Conservation (phyloP, 1,140 invertebrate genomes). For the Halyomorpha halys region DNA sequence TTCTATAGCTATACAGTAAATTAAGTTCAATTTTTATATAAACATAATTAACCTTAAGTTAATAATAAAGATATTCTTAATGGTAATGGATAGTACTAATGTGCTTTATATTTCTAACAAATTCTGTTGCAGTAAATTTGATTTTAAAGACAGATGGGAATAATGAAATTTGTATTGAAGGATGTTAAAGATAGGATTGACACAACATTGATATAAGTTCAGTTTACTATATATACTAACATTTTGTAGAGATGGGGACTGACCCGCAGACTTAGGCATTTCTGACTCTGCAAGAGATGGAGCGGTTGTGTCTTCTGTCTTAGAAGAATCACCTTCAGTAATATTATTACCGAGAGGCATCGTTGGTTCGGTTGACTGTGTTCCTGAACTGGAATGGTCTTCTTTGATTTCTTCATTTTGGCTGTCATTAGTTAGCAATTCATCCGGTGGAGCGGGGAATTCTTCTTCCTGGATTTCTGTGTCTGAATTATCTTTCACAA, state of each 20-base stretch:
- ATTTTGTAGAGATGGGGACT: not conserved
- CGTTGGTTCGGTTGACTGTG: slow-evolving; percentile 9
- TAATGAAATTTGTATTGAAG: no score
- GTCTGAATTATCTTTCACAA: not conserved
- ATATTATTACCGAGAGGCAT: not conserved
- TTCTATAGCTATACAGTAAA: no score
- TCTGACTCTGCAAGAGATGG: slow-evolving; percentile 6
- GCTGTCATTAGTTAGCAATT: not conserved
- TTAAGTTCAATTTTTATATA: no score
- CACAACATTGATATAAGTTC: no score
- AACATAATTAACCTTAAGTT: no score
- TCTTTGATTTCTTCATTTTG: not conserved
- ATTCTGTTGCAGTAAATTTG: no score
- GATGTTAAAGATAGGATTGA: no score
- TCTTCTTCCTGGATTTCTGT: slow-evolving; percentile 6
- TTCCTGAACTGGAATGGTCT: slow-evolving; percentile 13
- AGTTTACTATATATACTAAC: no score
- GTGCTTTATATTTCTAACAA: no score
- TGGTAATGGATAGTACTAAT: no score
- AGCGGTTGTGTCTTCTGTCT: slow-evolving; percentile 11
- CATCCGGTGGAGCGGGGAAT: slow-evolving; percentile 22
- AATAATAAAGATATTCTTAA: no score
- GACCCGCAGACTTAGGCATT: not conserved
- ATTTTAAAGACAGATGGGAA: no score
- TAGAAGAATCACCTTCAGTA: slow-evolving; percentile 15